Evolutionary conservation across 1,140 invertebrate genomes (phyloP), one percentile per base, ranked within the genome.

Genomic region (Calosoma granatense): DNA sequence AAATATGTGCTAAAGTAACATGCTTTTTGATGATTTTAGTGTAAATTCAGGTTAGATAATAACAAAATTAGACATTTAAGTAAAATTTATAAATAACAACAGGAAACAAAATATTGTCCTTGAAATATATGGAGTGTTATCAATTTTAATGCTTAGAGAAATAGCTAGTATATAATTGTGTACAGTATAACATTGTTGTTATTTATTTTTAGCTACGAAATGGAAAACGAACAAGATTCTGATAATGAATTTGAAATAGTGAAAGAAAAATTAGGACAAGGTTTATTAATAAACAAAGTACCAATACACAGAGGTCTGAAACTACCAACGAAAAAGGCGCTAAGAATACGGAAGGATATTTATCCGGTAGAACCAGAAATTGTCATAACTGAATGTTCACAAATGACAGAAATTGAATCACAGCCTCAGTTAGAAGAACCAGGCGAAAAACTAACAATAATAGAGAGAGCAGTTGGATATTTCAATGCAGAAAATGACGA

Each of bases 261-360:
- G 39, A 22, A 41, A 12, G 55, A 39, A 51, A 53, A 51, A 56
- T 22, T 26, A 39, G 47, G 26, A 20, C 47, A 39, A 6, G 12
- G 36, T 9, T 12, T 19, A 47, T 56, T 56, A 51, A 47, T 15
- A 22, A 56, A 39, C 23, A 53, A 41, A 55, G 53, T 51, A 53
- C 54, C 41, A 21, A 58, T 41, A 39, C 54, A 53, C 43, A 58
- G 41, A 26, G 41, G 53, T 30, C 41, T 57, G 23, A 57, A 52
- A 57, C 51, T 57, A 14, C 2, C 2, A 54, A 54, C 22, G 20
- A 54, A 20, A 20, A 54, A 54, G 12, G 6, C 15, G 21, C 26
- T 26, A 22, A 22, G 11, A 54, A 54, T 56, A 1, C 14, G 47
- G 22, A 54, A 54, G 14, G 22, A 1, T 54, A 20, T 54, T 26